These are phyloP conservation scores for Holothuria glaberrima DNA, from an alignment of 35 echinoderm and acorn worm genomes.

Conservation along the genomic window DNA sequence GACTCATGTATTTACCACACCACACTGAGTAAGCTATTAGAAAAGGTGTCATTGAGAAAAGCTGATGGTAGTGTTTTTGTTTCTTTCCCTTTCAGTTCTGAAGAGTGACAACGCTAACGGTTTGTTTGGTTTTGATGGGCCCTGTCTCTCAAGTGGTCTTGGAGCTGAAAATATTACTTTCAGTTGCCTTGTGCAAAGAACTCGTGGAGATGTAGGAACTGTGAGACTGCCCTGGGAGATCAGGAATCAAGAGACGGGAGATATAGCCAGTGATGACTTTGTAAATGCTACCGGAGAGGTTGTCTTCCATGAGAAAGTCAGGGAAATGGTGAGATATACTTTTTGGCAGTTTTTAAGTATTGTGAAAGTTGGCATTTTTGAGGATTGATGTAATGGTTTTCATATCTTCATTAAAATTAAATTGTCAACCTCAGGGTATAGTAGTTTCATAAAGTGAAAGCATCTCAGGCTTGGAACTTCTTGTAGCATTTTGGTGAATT, in stretches of 20 bases:
- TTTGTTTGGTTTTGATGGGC: constrained; percentile 91
- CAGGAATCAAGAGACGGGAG: constrained; percentile 44
- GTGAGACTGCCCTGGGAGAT: constrained; percentile 92
- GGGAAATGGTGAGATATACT: constrained; percentile 73
- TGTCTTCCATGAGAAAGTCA: constrained; percentile 77
- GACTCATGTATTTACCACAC: too few species aligned
- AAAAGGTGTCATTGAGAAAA: too few species aligned
- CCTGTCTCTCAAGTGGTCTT: constrained; percentile 34
- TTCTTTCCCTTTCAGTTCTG: constrained; percentile 73
- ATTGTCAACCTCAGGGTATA: too few species aligned
- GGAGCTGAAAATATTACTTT: constrained; percentile 65
- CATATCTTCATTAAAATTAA: not conserved
- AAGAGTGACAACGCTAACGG: constrained; percentile 99
- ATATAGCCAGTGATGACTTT: constrained; percentile 72
- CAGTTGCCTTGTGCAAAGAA: constrained; percentile 75
- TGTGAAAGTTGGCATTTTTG: not conserved
- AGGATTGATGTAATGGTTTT: not conserved
- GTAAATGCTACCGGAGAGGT: constrained; percentile 79
- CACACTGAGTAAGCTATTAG: too few species aligned
- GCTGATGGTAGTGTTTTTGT: not conserved
- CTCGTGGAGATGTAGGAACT: constrained; percentile 85
- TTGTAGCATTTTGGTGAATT: not conserved
- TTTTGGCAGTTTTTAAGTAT: not conserved
- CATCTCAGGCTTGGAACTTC: too few species aligned
- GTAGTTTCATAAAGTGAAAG: too few species aligned